phyloP scores from a whole-genome alignment of 2,113 vertebrate species.

The Scortum barcoo region DNA sequence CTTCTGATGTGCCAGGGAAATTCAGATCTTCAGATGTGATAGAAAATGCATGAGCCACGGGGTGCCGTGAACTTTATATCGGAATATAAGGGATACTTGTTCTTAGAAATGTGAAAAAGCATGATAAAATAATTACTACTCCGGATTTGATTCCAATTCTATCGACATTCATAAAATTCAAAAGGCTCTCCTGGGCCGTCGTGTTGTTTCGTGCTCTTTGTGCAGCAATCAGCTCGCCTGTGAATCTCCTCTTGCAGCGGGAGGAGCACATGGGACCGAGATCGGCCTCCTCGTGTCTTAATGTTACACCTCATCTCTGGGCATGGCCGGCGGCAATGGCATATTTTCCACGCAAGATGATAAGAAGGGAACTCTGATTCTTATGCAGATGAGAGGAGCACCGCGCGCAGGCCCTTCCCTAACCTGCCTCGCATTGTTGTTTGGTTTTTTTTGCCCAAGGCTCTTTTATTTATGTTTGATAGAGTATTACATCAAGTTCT shows the following conservation, averaged over 20 bases:
- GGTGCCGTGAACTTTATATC: background rate
- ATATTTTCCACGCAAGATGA: conserved; percentile 48
- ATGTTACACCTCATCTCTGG: conserved; percentile 63
- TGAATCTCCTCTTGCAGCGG: conserved; percentile 24
- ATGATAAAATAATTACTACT: conserved; percentile 29
- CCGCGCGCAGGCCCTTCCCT: conserved; percentile 11
- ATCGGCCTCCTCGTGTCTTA: conserved; percentile 44
- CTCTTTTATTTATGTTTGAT: conserved; percentile 61
- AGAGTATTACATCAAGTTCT: conserved; percentile 46
- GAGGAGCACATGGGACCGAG: conserved; percentile 24
- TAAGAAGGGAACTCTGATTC: conserved; percentile 28
- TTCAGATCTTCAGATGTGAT: conserved; percentile 10
- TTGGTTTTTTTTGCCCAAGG: conserved; percentile 44
- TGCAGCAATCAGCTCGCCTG: conserved; percentile 26
- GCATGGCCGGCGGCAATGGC: conserved; percentile 48
- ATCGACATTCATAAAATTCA: conserved; percentile 8
- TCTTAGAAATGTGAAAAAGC: conserved; percentile 6
- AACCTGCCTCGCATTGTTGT: conserved; percentile 22
- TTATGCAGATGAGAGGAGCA: conserved; percentile 55
- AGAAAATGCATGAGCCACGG: conserved; percentile 2
- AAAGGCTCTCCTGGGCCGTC: conserved; percentile 18
- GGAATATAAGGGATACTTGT: background rate
- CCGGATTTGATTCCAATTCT: conserved; percentile 5
- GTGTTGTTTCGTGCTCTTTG: conserved; percentile 25
- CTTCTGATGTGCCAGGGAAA: background rate